Base-by-base conservation (phyloP, 2,113 vertebrate species). In the Daphoenositta chrysoptera region DNA sequence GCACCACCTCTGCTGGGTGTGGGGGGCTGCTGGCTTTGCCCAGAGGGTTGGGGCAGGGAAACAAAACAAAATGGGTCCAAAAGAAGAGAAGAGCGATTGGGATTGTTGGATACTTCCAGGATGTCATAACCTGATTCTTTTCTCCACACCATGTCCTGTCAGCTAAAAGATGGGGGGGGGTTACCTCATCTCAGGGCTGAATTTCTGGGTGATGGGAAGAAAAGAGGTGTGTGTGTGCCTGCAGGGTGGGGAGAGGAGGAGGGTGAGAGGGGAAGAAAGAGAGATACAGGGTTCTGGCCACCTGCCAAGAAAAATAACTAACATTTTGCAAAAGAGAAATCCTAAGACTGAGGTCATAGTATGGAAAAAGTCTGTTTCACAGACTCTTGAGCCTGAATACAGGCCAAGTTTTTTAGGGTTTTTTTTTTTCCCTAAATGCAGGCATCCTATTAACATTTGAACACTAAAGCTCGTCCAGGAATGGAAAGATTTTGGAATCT, bases 331-430 rank as follows among this genome's bases (percentile, higher is more conserved):
- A 96, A 76, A 96, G 91, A 97, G 89, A 96, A 97, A 95, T 96
- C 84, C 91, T 96, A 93, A 97, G 94, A 94, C 93, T 98, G 97
- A 98, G 97, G 96, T 98, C 98, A 97, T 97, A 96, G 92, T 94
- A 96, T 96, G 97, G 97, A 98, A 98, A 98, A 98, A 97, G 96
- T 98, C 98, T 97, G 97, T 97, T 97, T 97, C 84, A 93, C 96
- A 97, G 97, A 96, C 96, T 97, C 94, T 96, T 97, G 91, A 97
- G 93, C 71, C 96, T 97, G 97, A 97, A 96, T 51, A 50, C 78
- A 76, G 89, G 94, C 97, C 96, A 95, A 95, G 73, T 23, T 89
- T 94, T 94, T 90, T 91, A 68, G 71, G 45, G 3, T 0, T 76
- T 56, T 56, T 33, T 51, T 71, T 93, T 85, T 65, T 12, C 71